Percentiles rank a stretch among this genome's conserved stretches.
Evolutionary conservation across 37 sponge, comb jelly and placozoan species (phyloP).

Genomic region (Agelas oroides): DNA sequence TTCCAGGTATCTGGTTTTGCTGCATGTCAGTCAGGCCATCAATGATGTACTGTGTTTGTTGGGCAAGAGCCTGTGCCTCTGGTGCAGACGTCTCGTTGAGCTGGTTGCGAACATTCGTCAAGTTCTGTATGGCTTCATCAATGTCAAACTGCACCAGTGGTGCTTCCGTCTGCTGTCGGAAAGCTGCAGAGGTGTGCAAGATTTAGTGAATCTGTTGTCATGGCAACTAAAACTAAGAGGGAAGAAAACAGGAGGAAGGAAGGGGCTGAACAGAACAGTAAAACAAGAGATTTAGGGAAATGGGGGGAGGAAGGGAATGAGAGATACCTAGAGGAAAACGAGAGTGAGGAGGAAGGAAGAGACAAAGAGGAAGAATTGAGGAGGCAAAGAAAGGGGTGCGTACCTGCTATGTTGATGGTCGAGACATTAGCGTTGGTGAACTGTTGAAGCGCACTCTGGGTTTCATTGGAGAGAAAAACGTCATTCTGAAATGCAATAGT

Average conservation of each 20-base stretch:
- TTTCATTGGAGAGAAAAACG: conserved; percentile 5
- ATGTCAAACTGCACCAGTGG: conserved; percentile 7
- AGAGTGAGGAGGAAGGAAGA: not conserved
- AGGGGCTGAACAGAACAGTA: too few relatives aligned
- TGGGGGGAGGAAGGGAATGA: too few relatives aligned
- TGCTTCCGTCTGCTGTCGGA: not conserved
- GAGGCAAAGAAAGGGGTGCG: too few relatives aligned
- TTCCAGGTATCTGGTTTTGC: not conserved
- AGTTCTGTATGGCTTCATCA: not conserved
- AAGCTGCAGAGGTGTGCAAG: conserved; percentile 21
- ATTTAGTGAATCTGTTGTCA: not conserved
- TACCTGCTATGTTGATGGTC: conserved; percentile 45
- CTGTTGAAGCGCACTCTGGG: conserved; percentile 27
- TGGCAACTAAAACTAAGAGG: too few relatives aligned
- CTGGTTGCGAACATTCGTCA: not conserved
- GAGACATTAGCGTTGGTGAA: conserved; percentile 20
- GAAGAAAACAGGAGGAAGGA: too few relatives aligned
- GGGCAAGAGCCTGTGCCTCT: too few relatives aligned
- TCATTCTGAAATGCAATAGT: not conserved
- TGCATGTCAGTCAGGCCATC: not conserved
- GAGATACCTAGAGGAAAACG: too few relatives aligned
- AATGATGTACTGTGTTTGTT: not conserved
- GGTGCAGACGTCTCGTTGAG: not conserved
- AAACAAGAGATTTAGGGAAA: too few relatives aligned
- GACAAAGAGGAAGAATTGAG: too few relatives aligned